Base-by-base conservation (phyloP, 2,113 vertebrate genomes). In the Odocoileus virginianus region DNA sequence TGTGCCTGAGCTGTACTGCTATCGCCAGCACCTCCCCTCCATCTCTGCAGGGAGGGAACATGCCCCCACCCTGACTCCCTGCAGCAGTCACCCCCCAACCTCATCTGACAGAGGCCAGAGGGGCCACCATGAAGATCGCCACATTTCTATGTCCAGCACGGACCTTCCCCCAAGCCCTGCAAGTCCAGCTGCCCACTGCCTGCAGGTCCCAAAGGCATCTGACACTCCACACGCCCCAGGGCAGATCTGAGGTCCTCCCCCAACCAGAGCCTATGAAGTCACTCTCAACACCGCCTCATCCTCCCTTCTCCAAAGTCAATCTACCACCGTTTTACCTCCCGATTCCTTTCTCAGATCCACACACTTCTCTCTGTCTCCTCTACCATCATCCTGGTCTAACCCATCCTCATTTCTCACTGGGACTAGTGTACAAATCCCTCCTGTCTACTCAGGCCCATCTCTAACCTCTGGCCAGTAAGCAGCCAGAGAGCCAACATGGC, bases 11-110 rank as follows among this genome's bases (percentile, higher is more conserved):
- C 30, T 28, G 6, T 0, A 28, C 33, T 0, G 19, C 61, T 76
- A 6, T 76, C 15, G 4, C 60, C 19, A 71, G 50, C 9, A 2
- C 36, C 19, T 19, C 0, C 23, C 16, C 36, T 28, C 19, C 15
- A 1, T 47, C 67, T 71, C 27, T 64, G 76, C 57, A 17, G n/a
- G 25, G 28, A 33, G 58, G 45, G 16, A 81, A 10, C 5, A 15
- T 6, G n/a, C 50, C 16, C 12, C 1, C 13, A 0, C 7, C 58
- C 6, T 10, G 33, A 55, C 25, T 55, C 60, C 64, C 0, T 0
- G 16, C 40, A 23, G 52, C 14, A 21, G 74, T 28, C 27, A 47
- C 36, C 1, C 15, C 30, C 33, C 19, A 82, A 47, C 54, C 19
- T 52, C 45, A 61, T 36, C 19, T 64, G 19, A 40, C 7, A n/a